These are phyloP conservation scores for Vultur gryphus DNA, from an alignment of 2,797 vertebrate genomes.

Conservation along the genomic window DNA sequence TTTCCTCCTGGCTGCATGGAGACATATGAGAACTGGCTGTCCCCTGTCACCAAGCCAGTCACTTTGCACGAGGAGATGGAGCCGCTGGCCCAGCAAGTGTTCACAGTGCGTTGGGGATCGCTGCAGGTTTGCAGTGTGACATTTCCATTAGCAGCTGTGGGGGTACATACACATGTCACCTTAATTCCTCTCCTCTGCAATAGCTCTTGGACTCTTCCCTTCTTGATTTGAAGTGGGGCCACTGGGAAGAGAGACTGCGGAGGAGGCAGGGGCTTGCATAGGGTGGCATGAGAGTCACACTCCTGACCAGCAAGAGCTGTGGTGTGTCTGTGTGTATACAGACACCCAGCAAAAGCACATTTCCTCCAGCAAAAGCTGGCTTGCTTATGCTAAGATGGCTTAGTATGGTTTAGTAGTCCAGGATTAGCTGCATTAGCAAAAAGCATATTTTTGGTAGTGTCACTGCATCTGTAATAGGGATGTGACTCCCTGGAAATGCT, in stretches of 20 bases:
- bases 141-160: slow-evolving; percentile 12
- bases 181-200: not conserved
- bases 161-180: not conserved
- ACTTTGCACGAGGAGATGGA: not conserved
- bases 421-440: slow-evolving; percentile 39
- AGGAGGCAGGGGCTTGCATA: not conserved
- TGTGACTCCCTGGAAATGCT: not conserved
- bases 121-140: slow-evolving; percentile 25
- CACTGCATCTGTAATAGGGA: not conserved
- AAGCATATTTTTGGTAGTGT: not conserved
- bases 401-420: not conserved
- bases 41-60: not conserved
- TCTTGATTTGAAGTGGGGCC: not conserved
- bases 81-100: not conserved
- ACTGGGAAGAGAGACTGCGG: not conserved
- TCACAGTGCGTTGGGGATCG: not conserved
- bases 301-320: not conserved
- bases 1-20: not conserved
- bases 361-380: slow-evolving; percentile 8
- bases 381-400: slow-evolving; percentile 28
- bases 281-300: not conserved
- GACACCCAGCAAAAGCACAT: not conserved
- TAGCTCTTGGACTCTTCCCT: not conserved
- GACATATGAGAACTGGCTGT: not conserved
- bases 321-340: not conserved